phyloP scores from a whole-genome alignment of 2,113 vertebrate species.

The Oryctolagus cuniculus region DNA sequence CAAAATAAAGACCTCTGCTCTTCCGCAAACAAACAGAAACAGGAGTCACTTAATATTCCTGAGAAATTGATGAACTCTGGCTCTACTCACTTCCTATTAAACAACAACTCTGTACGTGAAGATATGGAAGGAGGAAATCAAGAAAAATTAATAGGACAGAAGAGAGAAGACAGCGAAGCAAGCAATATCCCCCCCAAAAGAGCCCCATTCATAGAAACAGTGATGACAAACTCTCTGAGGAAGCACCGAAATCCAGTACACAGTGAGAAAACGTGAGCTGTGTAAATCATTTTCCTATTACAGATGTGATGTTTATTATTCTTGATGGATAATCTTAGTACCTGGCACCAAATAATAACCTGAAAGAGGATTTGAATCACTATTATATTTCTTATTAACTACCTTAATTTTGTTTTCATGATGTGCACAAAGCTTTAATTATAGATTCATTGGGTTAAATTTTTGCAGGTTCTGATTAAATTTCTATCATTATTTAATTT shows the following conservation, averaged over 20 bases:
- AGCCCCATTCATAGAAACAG: background rate
- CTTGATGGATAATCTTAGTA: slow-evolving; percentile 10
- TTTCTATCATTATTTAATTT: background rate
- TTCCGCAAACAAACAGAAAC: slow-evolving; percentile 77
- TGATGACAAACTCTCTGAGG: slow-evolving; percentile 38
- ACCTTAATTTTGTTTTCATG: slow-evolving; percentile 20
- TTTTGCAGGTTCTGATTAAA: background rate
- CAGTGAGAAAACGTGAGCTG: slow-evolving; percentile 80
- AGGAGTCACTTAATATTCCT: slow-evolving; percentile 73
- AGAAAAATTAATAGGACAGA: slow-evolving; percentile 61
- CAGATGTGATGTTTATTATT: background rate
- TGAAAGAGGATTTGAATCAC: slow-evolving; percentile 7
- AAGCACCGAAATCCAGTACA: slow-evolving; percentile 66
- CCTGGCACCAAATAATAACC: background rate
- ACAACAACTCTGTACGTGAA: slow-evolving; percentile 74
- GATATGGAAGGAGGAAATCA: slow-evolving; percentile 74
- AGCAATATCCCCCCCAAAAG: slow-evolving; percentile 24
- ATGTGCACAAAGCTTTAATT: background rate
- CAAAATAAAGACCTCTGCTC: slow-evolving; percentile 74
- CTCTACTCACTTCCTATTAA: slow-evolving; percentile 61
- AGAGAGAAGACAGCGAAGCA: slow-evolving; percentile 61
- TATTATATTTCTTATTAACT: background rate
- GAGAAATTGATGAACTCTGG: slow-evolving; percentile 80
- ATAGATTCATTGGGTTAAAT: background rate
- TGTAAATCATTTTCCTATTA: slow-evolving; percentile 44